phyloP scores from a whole-genome alignment of 2,113 vertebrate genomes.

The Chamaea fasciata region DNA sequence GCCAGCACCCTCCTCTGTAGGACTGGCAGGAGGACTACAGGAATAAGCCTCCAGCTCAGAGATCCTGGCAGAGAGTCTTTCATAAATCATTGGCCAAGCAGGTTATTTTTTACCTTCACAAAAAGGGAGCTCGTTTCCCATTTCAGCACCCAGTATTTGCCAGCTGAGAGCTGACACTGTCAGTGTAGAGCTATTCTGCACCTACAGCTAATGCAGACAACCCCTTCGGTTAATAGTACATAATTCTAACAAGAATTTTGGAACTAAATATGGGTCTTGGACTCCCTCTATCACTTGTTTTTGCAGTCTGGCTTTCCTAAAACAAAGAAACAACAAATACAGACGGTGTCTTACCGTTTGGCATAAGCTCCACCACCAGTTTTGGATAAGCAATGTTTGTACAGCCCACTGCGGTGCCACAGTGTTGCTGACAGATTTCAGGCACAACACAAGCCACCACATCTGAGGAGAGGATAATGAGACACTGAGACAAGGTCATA shows the following conservation, averaged over 20 bases:
- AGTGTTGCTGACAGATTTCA: conserved; percentile 67
- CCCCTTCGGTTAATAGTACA: not conserved
- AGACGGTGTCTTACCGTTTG: conserved; percentile 76
- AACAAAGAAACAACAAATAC: not conserved
- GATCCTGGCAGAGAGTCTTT: not conserved
- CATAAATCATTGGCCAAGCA: not conserved
- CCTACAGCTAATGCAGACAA: not conserved
- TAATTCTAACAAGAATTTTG: not conserved
- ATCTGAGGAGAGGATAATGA: conserved; percentile 69
- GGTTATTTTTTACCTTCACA: not conserved
- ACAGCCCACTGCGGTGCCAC: conserved; percentile 84
- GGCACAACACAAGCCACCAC: conserved; percentile 85
- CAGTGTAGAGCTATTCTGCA: not conserved
- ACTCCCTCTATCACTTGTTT: not conserved
- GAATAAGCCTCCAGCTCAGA: not conserved
- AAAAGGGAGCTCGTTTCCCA: not conserved
- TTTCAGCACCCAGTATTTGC: not conserved
- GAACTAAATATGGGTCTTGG: not conserved
- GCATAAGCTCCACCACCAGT: conserved; percentile 92
- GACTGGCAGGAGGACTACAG: not conserved
- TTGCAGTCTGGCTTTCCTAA: not conserved
- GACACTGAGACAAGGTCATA: not conserved
- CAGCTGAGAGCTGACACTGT: not conserved
- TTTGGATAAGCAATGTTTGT: conserved; percentile 91
- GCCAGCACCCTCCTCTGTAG: not conserved